Percentiles rank a stretch among this genome's conserved stretches.
phyloP scores from a whole-genome alignment of 2,113 vertebrate genomes.

The Piprites chloris region DNA sequence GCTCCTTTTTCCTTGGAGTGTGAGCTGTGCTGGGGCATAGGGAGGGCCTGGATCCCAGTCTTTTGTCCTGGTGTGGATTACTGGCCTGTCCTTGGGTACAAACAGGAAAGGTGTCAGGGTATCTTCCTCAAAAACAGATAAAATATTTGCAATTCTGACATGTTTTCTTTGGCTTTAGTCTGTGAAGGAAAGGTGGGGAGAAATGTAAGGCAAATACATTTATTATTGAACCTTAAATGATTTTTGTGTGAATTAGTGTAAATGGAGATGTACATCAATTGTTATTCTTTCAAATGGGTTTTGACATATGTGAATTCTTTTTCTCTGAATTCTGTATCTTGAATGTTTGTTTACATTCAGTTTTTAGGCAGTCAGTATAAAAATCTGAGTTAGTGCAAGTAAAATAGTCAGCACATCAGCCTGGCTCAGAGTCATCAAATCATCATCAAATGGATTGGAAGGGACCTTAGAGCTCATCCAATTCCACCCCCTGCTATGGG shows the following conservation, averaged over 20 bases:
- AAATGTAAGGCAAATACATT: not conserved
- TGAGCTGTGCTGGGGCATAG: not conserved
- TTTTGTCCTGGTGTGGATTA: not conserved
- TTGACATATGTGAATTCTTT: not conserved
- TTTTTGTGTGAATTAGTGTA: not conserved
- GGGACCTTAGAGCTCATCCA: not conserved
- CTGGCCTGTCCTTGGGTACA: not conserved
- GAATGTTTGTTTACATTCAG: not conserved
- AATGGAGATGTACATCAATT: not conserved
- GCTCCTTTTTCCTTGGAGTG: not conserved
- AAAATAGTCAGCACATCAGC: not conserved
- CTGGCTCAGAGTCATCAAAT: not conserved
- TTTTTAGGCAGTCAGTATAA: not conserved
- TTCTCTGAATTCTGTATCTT: not conserved
- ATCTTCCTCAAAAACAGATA: not conserved
- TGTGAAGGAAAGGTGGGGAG: not conserved
- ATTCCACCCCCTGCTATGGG: not conserved
- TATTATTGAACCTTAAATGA: not conserved
- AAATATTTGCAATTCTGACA: not conserved
- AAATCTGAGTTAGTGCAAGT: not conserved
- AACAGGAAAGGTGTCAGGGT: not conserved
- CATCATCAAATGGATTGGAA: not conserved
- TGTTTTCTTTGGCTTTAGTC: not conserved
- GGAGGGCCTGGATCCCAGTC: not conserved
- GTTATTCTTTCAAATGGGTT: not conserved